Base-by-base conservation (phyloP, 2,888 invertebrate species). In the Pedicia rivosa region DNA sequence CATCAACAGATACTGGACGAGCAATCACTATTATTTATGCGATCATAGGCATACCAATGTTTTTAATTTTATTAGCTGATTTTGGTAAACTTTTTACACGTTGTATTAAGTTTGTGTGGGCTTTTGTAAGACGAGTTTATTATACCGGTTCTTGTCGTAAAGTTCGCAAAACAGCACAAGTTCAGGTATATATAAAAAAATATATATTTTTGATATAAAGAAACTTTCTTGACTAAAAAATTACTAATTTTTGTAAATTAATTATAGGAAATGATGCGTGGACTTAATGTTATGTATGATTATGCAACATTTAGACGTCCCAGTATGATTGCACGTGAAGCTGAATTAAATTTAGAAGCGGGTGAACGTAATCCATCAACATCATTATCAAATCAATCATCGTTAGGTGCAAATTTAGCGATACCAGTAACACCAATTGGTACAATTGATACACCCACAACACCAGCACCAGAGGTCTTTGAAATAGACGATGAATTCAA, bases 401-500 rank as follows among this genome's bases (percentile, higher is more conserved):
- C 52, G 49, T 42, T 14, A n/a, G n/a, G n/a, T 34, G 15, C 25
- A 37, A 31, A 44, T 46, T 20, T 38, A 34, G 19, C 39, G 42
- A 14, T 16, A n/a, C 40, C 44, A 34, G 19, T 38, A 42, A 14
- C 16, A n/a, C 40, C 44, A 39, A 35, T 47, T 39, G 46, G 45
- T 5, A 50, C 48, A n/a, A 56, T 61, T 2, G 77, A 72, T 2
- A 76, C 78, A 7, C 77, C 78, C 1, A 75, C 72, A 1, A 83
- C 86, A 0, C 84, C 84, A 26, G 82, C 80, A 1, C 73, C 81
- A 32, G 79, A 80, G 24, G 58, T 56, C 1, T 84, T 75, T 47
- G 79, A 78, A 53, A 75, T 90, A 37, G 87, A 86, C 53, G 91
- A 94, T 49, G 87, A 94, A 55, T 95, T 95, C 56, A 92, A 95